phyloP scores from a whole-genome alignment of 2,888 invertebrate genomes.

The Tethea ocularis region DNA sequence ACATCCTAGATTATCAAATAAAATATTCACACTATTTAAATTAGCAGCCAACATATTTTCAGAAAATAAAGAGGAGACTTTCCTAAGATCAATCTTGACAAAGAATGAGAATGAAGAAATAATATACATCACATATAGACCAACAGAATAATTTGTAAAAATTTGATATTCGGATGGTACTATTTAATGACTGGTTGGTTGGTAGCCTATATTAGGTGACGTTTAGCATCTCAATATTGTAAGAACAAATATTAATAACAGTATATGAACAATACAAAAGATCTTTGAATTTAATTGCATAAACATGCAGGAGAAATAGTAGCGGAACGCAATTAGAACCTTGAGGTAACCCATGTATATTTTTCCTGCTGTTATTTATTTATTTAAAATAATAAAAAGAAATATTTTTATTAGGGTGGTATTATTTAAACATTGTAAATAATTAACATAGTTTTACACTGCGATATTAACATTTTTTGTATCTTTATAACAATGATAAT shows the following conservation, averaged over 20 bases:
- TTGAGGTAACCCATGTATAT: background rate
- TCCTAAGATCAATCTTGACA: constrained; percentile 13
- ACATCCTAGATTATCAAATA: constrained; percentile 22
- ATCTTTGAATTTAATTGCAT: background rate
- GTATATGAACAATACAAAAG: too few species aligned
- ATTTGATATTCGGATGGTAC: background rate
- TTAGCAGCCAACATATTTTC: constrained; percentile 23
- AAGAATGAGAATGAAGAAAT: background rate
- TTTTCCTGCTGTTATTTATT: background rate
- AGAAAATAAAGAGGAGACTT: constrained; percentile 12
- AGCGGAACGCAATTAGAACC: background rate
- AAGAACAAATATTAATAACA: background rate
- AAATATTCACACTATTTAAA: constrained; percentile 19
- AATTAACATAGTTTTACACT: background rate
- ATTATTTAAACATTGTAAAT: background rate
- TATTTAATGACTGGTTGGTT: background rate
- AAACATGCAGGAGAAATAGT: background rate
- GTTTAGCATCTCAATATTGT: background rate
- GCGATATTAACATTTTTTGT: too few species aligned
- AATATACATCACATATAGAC: background rate
- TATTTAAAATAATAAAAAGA: background rate
- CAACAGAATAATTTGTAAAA: too few species aligned
- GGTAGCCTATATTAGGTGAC: background rate
- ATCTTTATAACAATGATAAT: background rate
- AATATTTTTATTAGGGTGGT: background rate